Evolutionary conservation across 92 coral and sea anemone species (phyloP), one percentile per base, ranked within the genome.

Genomic region (Hydrozoanthus gracilis): DNA sequence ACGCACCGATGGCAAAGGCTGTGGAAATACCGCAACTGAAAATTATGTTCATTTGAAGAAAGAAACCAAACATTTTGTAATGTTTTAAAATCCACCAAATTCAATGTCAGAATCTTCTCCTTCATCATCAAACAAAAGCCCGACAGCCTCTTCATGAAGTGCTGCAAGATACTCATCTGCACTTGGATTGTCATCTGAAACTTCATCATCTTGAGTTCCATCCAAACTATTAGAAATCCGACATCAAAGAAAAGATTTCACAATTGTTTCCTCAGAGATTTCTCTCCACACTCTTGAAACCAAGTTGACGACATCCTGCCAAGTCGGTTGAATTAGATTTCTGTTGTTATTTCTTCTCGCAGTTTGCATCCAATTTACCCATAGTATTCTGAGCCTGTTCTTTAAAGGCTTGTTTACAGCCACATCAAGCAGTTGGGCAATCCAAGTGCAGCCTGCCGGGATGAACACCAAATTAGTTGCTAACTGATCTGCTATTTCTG

Each of bases 221-320:
- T 64, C 61, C 13, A 51, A 44, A 64, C 48, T 80, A 74, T 80
- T 62, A 51, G 86, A 80, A 62, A 80, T 64, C 48, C 56, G 3
- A 14, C 45, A 45, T 58, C 20, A 14, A 46, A 39, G 20, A 35
- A 64, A 80, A 62, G 58, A 64, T 51, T 80, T 61, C 47, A 0
- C 46, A 5, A 62, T 51, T 0, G 39, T 80, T 60, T 80, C 75
- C 73, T 80, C 86, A 48, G 73, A 58, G 51, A 62, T 71, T 66
- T 73, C 86, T 16, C 51, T 73, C n/a, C 77, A 47, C 8, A 15
- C 46, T 82, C 15, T 45, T 10, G 77, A 82, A 44, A 82, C 66
- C 67, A 45, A 68, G 87, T 67, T 83, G 20, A 83, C 67, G 49
- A 49, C 76, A 48, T 83, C 13, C 65, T 67, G 87, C 16, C 20